Base-by-base conservation (phyloP, 2,797 vertebrate species). In the Betta splendens region DNA sequence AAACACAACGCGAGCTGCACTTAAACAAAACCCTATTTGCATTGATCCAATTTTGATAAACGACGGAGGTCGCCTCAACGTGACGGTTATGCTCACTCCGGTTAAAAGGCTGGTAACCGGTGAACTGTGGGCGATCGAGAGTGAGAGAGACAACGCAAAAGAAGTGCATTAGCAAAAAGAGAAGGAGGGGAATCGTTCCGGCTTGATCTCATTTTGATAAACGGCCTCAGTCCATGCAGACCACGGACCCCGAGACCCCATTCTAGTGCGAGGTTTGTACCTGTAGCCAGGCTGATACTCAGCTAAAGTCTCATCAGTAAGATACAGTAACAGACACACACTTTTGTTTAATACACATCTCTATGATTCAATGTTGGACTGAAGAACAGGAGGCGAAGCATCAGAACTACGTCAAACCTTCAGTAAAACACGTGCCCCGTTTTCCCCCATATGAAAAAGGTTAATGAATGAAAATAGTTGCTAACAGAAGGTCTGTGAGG, bases 191-290 rank as follows among this genome's bases (percentile, higher is more conserved):
- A 86, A 87, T 67, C 16, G 21, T 69, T 81, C 53, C 48, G 75
- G 26, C 37, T 66, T 75, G 80, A 86, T 86, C 55, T 81, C 63
- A 85, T 85, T 87, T 84, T 84, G 82, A 86, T 85, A 79, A 84
- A 84, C 71, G 28, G 54, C 53, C 68, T 49, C 21, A 44, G 38
- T 64, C 49, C 39, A 64, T 67, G 60, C 49, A 60, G 63, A 55
- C 33, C 15, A 26, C 18, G 63, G 47, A 75, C 51, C 60, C 11
- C 31, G 23, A 53, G 45, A 65, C 37, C 47, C 17, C 3, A 29
- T n/a, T n/a, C n/a, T n/a, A n/a, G 49, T 37, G 45, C 47, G 52
- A 47, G 42, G 13, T 26, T 1, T 37, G 31, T 48, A 10, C 4
- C 3, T n/a, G n/a, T n/a, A 69, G 13, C 71, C 68, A 52, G 50